These are phyloP conservation scores for Idaea aversata DNA, from an alignment of 2,888 invertebrate genomes.

Conservation along the genomic window DNA sequence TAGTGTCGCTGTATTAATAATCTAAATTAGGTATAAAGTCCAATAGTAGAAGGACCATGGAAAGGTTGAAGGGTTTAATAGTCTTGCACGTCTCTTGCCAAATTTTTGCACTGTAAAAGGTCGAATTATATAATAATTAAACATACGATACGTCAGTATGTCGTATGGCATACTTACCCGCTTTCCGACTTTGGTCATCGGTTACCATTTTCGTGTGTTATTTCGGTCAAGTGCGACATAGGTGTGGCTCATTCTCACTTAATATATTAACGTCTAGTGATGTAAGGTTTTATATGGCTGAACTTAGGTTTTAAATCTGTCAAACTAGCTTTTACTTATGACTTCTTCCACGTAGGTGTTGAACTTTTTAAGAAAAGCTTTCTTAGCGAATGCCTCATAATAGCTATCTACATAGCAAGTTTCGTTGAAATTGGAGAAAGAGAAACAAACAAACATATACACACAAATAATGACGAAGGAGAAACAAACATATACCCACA, in stretches of 20 bases:
- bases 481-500: no score
- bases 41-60: not conserved
- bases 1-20: no score
- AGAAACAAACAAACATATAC: no score
- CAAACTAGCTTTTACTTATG: no score
- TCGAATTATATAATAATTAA: slow-evolving; percentile 24
- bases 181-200: slow-evolving; percentile 1
- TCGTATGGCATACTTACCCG: slow-evolving; percentile 2
- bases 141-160: not conserved
- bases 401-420: no score
- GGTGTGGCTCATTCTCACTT: not conserved
- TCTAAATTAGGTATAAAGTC: no score
- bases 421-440: no score
- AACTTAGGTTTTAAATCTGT: not conserved
- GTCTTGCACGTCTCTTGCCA: slow-evolving; percentile 24
- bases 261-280: not conserved
- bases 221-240: slow-evolving; percentile 1
- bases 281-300: not conserved
- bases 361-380: no score
- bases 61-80: not conserved
- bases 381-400: no score
- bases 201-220: not conserved
- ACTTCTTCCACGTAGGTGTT: no score
- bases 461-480: no score
- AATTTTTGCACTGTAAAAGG: slow-evolving; percentile 31